Conservation (phyloP, 2,113 vertebrate genomes). For the Noturus placidus region DNA sequence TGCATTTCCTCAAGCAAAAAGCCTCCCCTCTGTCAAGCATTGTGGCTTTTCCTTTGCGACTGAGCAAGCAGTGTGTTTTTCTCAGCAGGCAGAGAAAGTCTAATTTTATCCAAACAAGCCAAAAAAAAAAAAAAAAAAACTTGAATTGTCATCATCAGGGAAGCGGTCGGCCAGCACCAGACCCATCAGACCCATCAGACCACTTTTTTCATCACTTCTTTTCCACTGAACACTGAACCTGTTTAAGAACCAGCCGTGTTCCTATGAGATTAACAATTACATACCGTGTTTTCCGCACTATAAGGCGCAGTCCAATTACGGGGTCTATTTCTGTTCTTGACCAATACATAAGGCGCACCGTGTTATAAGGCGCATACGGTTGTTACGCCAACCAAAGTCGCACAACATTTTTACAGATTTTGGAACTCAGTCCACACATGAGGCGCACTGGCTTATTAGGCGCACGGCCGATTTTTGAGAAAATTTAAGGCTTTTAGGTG, state of each 20-base stretch:
- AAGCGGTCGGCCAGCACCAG: background rate
- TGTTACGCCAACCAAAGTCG: no score
- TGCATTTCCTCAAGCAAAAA: background rate
- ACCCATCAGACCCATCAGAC: background rate
- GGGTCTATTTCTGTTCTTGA: no score
- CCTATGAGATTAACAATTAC: background rate
- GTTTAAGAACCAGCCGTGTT: background rate
- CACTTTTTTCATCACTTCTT: background rate
- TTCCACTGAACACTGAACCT: background rate
- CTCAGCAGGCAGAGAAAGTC: background rate
- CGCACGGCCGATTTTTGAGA: no score
- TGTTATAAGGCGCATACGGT: no score
- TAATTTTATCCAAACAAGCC: background rate
- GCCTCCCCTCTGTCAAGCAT: background rate
- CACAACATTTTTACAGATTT: no score
- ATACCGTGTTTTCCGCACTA: no score
- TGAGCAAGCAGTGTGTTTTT: slow-evolving; percentile 36
- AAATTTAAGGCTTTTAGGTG: no score
- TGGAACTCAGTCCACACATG: no score
- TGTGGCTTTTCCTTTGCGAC: background rate
- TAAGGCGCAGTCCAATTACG: no score
- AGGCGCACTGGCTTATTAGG: no score
- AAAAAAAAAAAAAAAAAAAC: background rate
- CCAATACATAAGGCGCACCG: no score
- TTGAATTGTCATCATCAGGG: background rate